Base-by-base conservation (phyloP, 2,888 invertebrate genomes). In the Erebia palarica region DNA sequence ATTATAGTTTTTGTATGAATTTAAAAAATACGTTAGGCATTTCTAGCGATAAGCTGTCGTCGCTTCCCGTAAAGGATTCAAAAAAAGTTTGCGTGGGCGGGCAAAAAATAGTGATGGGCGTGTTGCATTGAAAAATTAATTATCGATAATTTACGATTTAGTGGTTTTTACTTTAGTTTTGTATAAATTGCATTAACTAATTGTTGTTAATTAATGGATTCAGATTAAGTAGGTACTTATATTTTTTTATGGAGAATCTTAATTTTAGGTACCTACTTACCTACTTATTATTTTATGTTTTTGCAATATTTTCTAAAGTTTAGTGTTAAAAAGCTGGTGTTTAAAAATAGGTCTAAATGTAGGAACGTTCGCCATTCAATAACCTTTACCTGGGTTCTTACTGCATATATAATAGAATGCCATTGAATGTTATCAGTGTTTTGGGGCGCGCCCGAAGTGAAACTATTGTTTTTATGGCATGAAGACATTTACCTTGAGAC, bases 41-140 rank as follows among this genome's bases (percentile, higher is more conserved):
- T 36, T 27, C 14, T 47, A 47, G 4, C 51, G 49, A 58, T 51
- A 42, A 27, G 60, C 49, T 51, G 59, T 68, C 13, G 51, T 13
- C 51, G 9, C 27, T 68, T 60, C 59, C 67, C 14, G 53, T 44
- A 10, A 47, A 60, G 55, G 8, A 47, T 59, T 65, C 27, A 57
- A 69, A 69, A 61, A 74, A 71, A 84, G 82, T 82, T 83, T 77
- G 83, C 82, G 84, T 82, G 79, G 82, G 83, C 75, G 79, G 77
- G 76, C 63, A 63, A 63, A 75, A 75, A 75, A 78, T 79, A 81
- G 82, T 77, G 80, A 75, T 79, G 81, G 64, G 47, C 63, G 63
- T 58, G 66, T 69, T 68, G 60, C 68, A 68, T 70, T 69, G 75
- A 76, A 70, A 73, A 75, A 64, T 27, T n/a, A n/a, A 3, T 44